phyloP scores from a whole-genome alignment of 2,888 invertebrate species.

The Smittia aterrima region DNA sequence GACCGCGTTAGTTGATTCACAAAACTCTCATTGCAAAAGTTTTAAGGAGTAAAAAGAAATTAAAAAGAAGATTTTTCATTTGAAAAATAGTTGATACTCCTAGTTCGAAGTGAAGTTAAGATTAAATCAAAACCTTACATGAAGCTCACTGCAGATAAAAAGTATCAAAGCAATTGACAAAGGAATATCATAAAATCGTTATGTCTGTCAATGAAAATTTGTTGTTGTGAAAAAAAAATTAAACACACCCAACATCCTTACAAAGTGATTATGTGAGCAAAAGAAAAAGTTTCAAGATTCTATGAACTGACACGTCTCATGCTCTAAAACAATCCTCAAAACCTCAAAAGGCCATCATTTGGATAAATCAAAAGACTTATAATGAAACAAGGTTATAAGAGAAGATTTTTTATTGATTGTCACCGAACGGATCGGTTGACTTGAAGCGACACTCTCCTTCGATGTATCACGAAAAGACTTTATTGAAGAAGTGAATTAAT shows the following conservation, averaged over 20 bases:
- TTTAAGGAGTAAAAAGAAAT: not conserved
- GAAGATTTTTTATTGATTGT: conserved; percentile 46
- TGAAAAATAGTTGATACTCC: not conserved
- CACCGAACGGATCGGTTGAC: conserved; percentile 6
- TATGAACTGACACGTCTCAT: not conserved
- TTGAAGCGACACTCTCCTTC: not conserved
- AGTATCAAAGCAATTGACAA: not conserved
- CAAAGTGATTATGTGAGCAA: conserved; percentile 1
- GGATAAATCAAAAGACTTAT: conserved; percentile 43
- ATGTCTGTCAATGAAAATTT: not conserved
- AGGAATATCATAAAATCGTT: not conserved
- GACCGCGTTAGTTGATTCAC: not conserved
- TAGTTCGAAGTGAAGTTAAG: not conserved
- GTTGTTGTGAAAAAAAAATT: conserved; percentile 28
- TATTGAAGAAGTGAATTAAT: not conserved
- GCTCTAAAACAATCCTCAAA: no score
- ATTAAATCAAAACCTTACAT: not conserved
- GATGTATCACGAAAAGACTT: not conserved
- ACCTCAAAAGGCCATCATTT: not conserved
- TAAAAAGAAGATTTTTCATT: conserved; percentile 1
- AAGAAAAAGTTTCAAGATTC: not conserved
- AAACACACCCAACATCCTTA: conserved; percentile 37
- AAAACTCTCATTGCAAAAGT: not conserved
- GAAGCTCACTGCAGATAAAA: not conserved
- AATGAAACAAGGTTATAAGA: conserved; percentile 51